Conservation (phyloP, 2,888 invertebrate genomes). For the Onchidella celtica region DNA sequence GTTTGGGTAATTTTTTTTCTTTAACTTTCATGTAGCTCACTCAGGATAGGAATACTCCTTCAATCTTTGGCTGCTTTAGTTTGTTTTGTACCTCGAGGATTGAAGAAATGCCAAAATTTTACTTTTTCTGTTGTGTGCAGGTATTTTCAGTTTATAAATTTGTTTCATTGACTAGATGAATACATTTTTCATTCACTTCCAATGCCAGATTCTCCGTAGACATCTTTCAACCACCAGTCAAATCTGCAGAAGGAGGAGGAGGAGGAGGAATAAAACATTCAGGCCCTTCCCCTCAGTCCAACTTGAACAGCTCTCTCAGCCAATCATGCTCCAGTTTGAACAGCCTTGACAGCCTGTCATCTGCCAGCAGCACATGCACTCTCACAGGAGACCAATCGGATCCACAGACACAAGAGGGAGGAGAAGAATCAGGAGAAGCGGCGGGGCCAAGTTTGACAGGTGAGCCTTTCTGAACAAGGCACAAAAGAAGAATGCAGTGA, state of each 20-base stretch:
- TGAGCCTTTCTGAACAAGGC: too few species aligned
- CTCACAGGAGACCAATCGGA: constrained; percentile 61
- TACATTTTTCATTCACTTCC: constrained; percentile 9
- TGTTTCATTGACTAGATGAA: too few species aligned
- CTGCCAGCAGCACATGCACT: constrained; percentile 72
- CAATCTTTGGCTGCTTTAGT: too few species aligned
- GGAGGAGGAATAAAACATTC: constrained; percentile 2
- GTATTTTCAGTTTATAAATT: too few species aligned
- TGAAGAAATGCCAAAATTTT: too few species aligned
- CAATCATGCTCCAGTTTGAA: constrained; percentile 73
- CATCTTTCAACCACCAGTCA: constrained; percentile 80
- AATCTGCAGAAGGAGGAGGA: constrained; percentile 52
- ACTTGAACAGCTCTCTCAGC: constrained; percentile 66
- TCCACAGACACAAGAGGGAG: constrained; percentile 12
- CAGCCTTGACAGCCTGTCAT: constrained; percentile 74
- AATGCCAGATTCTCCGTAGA: constrained; percentile 79
- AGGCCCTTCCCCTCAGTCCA: constrained; percentile 59
- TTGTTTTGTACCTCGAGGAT: too few species aligned
- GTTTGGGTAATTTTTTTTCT: too few species aligned
- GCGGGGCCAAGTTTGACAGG: too few species aligned
- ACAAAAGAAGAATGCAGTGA: too few species aligned
- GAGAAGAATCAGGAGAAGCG: constrained; percentile 19
- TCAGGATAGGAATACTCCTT: too few species aligned
- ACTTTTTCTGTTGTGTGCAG: too few species aligned
- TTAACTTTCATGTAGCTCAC: too few species aligned